Evolutionary conservation across 2,113 vertebrate species (phyloP).

Genomic region (Serilophus lunatus): DNA sequence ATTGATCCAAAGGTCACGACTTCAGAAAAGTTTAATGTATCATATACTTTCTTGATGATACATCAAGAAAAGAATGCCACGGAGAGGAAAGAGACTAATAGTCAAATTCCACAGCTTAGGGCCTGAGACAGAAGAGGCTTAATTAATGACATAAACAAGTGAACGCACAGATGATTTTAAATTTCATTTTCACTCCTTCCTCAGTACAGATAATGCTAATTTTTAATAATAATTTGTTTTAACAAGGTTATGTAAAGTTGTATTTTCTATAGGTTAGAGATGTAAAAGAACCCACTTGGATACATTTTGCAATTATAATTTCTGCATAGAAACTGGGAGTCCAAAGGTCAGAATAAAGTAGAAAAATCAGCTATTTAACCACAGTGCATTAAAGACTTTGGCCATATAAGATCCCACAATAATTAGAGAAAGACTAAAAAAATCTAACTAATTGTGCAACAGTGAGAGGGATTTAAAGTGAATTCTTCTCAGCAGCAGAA

Average conservation of each 20-base stretch:
- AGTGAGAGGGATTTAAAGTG: not conserved
- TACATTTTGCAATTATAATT: not conserved
- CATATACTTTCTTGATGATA: not conserved
- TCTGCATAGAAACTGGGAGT: not conserved
- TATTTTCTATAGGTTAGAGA: not conserved
- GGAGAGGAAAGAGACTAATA: not conserved
- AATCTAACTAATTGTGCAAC: not conserved
- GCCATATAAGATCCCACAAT: not conserved
- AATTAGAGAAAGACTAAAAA: not conserved
- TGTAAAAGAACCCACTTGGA: not conserved
- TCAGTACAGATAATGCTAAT: not conserved
- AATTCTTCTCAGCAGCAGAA: not conserved
- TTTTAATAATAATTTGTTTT: not conserved
- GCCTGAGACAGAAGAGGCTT: not conserved
- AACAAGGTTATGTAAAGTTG: not conserved
- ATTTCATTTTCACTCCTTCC: not conserved
- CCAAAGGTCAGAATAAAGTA: not conserved
- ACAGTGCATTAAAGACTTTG: not conserved
- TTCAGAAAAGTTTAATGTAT: not conserved
- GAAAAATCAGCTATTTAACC: not conserved
- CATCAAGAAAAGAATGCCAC: not conserved
- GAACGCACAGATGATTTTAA: not conserved
- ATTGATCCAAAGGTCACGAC: not conserved
- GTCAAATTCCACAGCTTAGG: not conserved
- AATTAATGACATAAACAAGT: not conserved